phyloP scores from a whole-genome alignment of 2,888 invertebrate species.

The Notodonta dromedarius region DNA sequence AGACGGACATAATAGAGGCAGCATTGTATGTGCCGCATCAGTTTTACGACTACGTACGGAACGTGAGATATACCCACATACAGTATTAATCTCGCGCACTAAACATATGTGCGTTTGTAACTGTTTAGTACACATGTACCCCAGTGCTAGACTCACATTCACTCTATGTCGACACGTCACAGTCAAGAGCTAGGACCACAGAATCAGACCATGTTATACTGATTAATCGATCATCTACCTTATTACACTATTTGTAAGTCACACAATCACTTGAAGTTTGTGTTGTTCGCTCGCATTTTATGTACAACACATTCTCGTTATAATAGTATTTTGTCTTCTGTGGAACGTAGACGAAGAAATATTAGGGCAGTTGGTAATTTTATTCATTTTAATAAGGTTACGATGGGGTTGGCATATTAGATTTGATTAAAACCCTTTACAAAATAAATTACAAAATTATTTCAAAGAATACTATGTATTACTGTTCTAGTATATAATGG shows the following conservation, averaged over 20 bases:
- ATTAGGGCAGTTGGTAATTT: no score
- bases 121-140: conserved; percentile 28
- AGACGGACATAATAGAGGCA: conserved; percentile 75
- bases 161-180: not conserved
- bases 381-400: no score
- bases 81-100: conserved; percentile 3
- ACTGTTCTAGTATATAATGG: not conserved
- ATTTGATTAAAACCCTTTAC: no score
- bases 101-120: conserved; percentile 8
- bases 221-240: not conserved
- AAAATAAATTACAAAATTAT: no score
- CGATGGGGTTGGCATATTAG: no score
- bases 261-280: not conserved
- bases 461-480: no score
- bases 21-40: conserved; percentile 74
- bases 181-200: not conserved
- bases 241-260: not conserved
- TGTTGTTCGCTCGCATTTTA: not conserved
- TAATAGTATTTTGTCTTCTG: not conserved
- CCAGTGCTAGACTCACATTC: conserved; percentile 32
- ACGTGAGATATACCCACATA: conserved; percentile 33
- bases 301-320: not conserved
- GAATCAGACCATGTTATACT: not conserved
- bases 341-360: no score
- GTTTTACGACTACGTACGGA: conserved; percentile 73